Evolutionary conservation across 2,888 invertebrate genomes (phyloP).

Genomic region (Liposcelis brunnea): DNA sequence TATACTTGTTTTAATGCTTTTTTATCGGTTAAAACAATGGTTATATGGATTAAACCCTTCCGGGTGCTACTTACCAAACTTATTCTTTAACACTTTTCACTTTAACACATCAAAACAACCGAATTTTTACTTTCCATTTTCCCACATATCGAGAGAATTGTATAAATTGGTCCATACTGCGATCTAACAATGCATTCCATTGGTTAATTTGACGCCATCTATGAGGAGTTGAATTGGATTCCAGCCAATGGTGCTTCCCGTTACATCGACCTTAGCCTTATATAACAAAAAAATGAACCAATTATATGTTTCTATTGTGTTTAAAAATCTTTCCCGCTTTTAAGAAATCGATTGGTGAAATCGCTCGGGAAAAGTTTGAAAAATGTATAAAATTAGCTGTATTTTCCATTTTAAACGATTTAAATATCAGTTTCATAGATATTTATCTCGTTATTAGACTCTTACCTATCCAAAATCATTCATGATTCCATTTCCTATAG

Average conservation of each 20-base stretch:
- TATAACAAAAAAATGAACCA: slow-evolving; percentile 8
- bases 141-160: slow-evolving; percentile 8
- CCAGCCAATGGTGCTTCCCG: slow-evolving; percentile 1
- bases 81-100: background rate
- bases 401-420: no score
- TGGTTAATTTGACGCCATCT: slow-evolving; percentile 4
- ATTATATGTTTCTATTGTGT: background rate
- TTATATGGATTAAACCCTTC: background rate
- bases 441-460: no score
- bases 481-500: no score
- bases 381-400: no score
- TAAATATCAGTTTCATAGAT: no score
- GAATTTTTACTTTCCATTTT: slow-evolving; percentile 9
- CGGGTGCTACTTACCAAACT: background rate
- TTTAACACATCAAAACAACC: slow-evolving; percentile 6
- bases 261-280: background rate
- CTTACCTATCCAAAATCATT: no score
- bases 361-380: no score
- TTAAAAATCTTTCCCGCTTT: background rate
- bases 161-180: background rate
- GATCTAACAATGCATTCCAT: background rate
- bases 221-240: slow-evolving; percentile 5
- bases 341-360: no score
- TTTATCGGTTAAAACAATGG: background rate
- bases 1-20: background rate